Conservation (phyloP, 2,888 invertebrate genomes). For the Apoda limacodes region DNA sequence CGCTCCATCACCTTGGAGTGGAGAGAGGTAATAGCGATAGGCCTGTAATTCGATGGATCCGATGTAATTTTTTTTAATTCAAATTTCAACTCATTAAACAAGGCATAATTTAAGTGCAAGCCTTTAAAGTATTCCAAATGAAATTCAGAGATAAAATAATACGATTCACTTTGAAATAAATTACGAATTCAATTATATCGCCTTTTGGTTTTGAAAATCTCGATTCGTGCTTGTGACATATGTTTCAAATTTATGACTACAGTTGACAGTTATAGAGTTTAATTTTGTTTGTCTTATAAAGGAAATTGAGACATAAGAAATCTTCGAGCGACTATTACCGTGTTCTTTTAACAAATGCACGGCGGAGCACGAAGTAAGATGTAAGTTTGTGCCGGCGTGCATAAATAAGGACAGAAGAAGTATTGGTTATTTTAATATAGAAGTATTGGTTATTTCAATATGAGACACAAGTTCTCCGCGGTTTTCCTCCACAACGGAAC, state of each 20-base stretch:
- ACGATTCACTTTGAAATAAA: no score
- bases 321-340: constrained; percentile 60
- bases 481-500: no score
- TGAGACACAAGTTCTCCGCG: no score
- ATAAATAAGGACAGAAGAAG: constrained; percentile 56
- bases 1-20: no score
- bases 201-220: constrained; percentile 27
- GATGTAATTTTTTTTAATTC: no score
- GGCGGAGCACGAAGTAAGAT: constrained; percentile 58
- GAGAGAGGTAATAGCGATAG: no score
- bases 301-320: constrained; percentile 69
- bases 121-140: no score
- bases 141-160: no score
- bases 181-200: constrained; percentile 22
- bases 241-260: constrained; percentile 26
- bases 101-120: constrained; percentile 65
- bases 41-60: no score
- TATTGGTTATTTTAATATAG: constrained; percentile 61
- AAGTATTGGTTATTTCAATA: no score
- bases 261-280: constrained; percentile 22
- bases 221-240: constrained; percentile 37
- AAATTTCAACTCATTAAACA: constrained; percentile 66
- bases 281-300: constrained; percentile 21
- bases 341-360: constrained; percentile 68
- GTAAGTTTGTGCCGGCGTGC: constrained; percentile 54